A percentile compares a stretch with the other conserved stretches of the same genome.
Conservation (phyloP, 2,888 invertebrate genomes). For the Stramonita haemastoma region DNA sequence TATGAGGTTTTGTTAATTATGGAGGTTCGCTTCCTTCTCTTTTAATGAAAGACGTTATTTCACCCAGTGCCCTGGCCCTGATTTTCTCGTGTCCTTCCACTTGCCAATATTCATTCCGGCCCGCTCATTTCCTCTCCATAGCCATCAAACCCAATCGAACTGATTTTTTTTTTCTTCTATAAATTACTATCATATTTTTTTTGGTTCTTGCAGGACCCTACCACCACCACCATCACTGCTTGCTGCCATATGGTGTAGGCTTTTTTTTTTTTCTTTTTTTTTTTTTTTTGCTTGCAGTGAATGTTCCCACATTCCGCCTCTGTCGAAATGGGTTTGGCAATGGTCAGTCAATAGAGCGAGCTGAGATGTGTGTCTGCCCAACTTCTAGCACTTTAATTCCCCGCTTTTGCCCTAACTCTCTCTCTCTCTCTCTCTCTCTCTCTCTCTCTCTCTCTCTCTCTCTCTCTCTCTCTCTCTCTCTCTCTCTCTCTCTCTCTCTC, state of each 20-base stretch:
- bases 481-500: neutral
- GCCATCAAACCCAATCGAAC: too few species aligned
- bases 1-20: too few species aligned
- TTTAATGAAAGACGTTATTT: too few species aligned
- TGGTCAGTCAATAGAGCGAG: neutral
- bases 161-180: too few species aligned
- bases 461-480: neutral
- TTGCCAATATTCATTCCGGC: too few species aligned
- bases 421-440: neutral
- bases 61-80: too few species aligned
- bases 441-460: neutral
- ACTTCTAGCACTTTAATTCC: slow-evolving; percentile 7
- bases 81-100: too few species aligned
- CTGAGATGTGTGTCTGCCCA: slow-evolving; percentile 6
- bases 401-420: neutral
- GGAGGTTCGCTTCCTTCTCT: too few species aligned
- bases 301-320: slow-evolving; percentile 12
- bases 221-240: neutral
- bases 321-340: neutral
- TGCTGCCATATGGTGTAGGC: neutral
- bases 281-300: neutral
- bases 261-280: neutral
- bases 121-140: too few species aligned
- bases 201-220: too few species aligned
- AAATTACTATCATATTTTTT: too few species aligned